A percentile compares a stretch with the other conserved stretches of the same genome.
phyloP scores from a whole-genome alignment of 2,888 invertebrate genomes.

The Zaprionus bogoriensis region DNA sequence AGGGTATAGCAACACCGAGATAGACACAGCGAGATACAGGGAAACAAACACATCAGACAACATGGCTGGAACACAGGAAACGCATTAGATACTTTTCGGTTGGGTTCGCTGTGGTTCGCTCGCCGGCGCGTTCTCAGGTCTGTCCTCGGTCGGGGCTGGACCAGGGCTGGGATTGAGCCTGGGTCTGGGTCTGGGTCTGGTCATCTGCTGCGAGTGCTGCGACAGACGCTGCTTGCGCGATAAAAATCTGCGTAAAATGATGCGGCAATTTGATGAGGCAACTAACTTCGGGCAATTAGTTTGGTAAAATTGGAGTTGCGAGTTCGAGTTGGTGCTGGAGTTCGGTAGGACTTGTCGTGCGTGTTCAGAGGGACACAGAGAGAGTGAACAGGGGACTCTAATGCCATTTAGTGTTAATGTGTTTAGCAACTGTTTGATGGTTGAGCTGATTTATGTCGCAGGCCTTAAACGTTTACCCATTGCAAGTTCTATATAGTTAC shows the following conservation, averaged over 20 bases:
- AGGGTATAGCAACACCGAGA: slow-evolving; percentile 56
- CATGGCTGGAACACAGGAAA: slow-evolving; percentile 72
- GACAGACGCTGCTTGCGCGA: slow-evolving; percentile 49
- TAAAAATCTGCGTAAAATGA: slow-evolving; percentile 75
- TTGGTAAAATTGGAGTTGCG: slow-evolving; percentile 37
- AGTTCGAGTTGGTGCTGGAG: slow-evolving; percentile 7
- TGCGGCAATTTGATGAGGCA: slow-evolving; percentile 78
- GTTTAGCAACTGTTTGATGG: slow-evolving; percentile 45
- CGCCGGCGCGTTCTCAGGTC: not conserved
- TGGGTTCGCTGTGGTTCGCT: slow-evolving; percentile 12
- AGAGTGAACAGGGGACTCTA: slow-evolving; percentile 1
- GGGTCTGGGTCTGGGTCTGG: slow-evolving; percentile 12
- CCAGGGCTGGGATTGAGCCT: slow-evolving; percentile 2
- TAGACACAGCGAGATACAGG: slow-evolving; percentile 59
- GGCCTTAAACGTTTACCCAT: not conserved
- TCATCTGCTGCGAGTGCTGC: slow-evolving; percentile 15
- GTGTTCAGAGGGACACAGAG: slow-evolving; percentile 25
- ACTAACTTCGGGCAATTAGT: slow-evolving; percentile 75
- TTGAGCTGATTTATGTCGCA: slow-evolving; percentile 34
- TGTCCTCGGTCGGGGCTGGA: not conserved
- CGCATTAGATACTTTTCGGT: slow-evolving; percentile 69
- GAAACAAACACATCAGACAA: slow-evolving; percentile 50
- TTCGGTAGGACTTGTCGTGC: slow-evolving; percentile 26
- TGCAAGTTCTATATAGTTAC: not conserved
- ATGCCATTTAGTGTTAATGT: slow-evolving; percentile 57